Base-by-base conservation (phyloP, 2,113 vertebrate genomes). In the Odocoileus virginianus region DNA sequence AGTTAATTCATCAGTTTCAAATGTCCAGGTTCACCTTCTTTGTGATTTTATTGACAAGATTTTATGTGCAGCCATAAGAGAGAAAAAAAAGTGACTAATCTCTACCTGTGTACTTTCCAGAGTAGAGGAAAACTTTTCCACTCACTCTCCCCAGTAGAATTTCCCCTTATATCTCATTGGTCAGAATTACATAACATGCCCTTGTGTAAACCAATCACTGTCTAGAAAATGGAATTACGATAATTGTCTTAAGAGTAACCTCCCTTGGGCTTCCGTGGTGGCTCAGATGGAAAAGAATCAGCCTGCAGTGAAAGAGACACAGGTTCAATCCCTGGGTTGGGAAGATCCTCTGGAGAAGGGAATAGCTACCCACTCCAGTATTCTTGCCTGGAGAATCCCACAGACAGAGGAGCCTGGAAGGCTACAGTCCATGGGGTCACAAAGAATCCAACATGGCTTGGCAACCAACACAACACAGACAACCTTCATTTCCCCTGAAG, bases 211-310 rank as follows among this genome's bases (percentile, higher is more conserved):
- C 58, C 81, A 97, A 78, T 93, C 54, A 58, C 57, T 83, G n/a
- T 91, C 82, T 94, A 78, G 43, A 91, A 97, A 98, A 82, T 83
- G n/a, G 7, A 94, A 97, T 91, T 87, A 85, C 33, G 27, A 88
- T 57, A 82, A 55, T 58, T 89, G 27, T 21, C 43, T 83, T 76
- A 64, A 74, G 52, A 74, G 4, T 74, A 60, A 61, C 74, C 76
- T 57, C 5, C 17, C 40, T 76, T 76, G 71, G 71, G 36, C 71
- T 76, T 76, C 40, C 40, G 12, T 43, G 6, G 71, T 43, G 40
- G 40, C 6, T 76, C 23, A 40, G 21, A 76, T 76, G 71, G 71
- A 27, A 76, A 27, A 27, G 40, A 43, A 76, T 43, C 71, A 14
- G 12, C 40, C 71, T 76, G 13, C 71, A 43, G 40, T 76, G 23